A percentile compares a stretch with the other conserved stretches of the same genome.
These are phyloP conservation scores for Ceriagrion tenellum DNA, from an alignment of 2,888 invertebrate genomes.

Conservation along the genomic window DNA sequence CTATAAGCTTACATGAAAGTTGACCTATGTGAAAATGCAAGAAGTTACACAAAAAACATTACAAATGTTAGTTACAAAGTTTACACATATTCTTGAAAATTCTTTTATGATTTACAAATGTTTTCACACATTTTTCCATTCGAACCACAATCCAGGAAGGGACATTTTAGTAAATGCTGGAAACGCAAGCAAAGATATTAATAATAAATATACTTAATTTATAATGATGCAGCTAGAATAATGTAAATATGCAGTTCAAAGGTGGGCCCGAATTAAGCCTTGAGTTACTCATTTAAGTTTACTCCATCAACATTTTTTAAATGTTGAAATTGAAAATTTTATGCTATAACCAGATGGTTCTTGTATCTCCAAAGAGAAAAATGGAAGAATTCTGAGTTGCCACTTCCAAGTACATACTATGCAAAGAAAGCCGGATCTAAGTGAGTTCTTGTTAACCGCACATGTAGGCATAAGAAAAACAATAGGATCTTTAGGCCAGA, in stretches of 20 bases:
- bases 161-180: neutral
- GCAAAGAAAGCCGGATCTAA: no score
- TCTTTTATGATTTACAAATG: neutral
- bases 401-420: no score
- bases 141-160: neutral
- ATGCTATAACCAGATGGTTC: neutral
- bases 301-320: neutral
- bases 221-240: neutral
- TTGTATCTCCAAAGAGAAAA: no score
- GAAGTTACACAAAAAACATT: neutral
- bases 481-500: no score
- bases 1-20: neutral
- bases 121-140: neutral
- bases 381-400: no score
- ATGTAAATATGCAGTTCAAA: neutral
- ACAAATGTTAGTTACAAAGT: neutral
- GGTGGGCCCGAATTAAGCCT: neutral
- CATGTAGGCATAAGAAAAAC: no score
- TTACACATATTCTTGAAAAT: neutral
- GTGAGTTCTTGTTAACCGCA: no score
- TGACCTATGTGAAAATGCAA: slow-evolving; percentile 17
- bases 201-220: neutral
- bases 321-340: neutral
- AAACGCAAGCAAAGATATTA: neutral
- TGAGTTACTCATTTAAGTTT: neutral